Evolutionary conservation across 2,888 invertebrate species (phyloP).

Genomic region (Tromatobia lineatoria): DNA sequence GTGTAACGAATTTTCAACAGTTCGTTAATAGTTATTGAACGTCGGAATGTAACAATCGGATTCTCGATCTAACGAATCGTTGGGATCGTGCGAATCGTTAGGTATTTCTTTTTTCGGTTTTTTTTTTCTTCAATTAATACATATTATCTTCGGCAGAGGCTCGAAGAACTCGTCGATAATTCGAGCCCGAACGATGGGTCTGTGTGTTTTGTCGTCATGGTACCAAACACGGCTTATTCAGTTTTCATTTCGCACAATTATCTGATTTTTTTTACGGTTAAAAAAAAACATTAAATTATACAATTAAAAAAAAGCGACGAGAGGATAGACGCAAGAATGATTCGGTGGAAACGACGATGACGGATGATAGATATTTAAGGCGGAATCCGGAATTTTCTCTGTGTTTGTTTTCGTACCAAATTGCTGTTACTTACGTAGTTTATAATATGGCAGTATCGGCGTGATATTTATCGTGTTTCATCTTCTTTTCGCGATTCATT

Average conservation of each 20-base stretch:
- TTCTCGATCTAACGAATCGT: slow-evolving; percentile 23
- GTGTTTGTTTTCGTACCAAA: slow-evolving; percentile 76
- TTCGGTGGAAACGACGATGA: slow-evolving; percentile 45
- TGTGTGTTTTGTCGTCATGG: slow-evolving; percentile 43
- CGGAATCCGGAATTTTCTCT: slow-evolving; percentile 70
- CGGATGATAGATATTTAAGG: slow-evolving; percentile 72
- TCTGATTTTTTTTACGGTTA: slow-evolving; percentile 5
- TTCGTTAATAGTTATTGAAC: slow-evolving; percentile 49
- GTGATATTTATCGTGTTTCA: slow-evolving; percentile 75
- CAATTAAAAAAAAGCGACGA: slow-evolving; percentile 49
- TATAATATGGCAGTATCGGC: slow-evolving; percentile 82
- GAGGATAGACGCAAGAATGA: slow-evolving; percentile 57
- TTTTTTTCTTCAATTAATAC: slow-evolving; percentile 4
- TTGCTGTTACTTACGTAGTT: slow-evolving; percentile 77
- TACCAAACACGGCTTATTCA: slow-evolving; percentile 26
- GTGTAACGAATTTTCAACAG: slow-evolving; percentile 45
- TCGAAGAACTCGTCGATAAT: slow-evolving; percentile 44
- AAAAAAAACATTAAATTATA: slow-evolving; percentile 29
- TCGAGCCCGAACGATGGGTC: slow-evolving; percentile 20
- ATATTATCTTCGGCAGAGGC: slow-evolving; percentile 3
- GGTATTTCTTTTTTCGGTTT: not conserved
- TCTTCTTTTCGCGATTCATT: slow-evolving; percentile 48
- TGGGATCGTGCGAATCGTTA: slow-evolving; percentile 26
- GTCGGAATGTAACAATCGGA: slow-evolving; percentile 67
- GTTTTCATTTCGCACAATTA: not conserved